Conservation (phyloP, 1,140 invertebrate species). For the Lethrus apterus region DNA sequence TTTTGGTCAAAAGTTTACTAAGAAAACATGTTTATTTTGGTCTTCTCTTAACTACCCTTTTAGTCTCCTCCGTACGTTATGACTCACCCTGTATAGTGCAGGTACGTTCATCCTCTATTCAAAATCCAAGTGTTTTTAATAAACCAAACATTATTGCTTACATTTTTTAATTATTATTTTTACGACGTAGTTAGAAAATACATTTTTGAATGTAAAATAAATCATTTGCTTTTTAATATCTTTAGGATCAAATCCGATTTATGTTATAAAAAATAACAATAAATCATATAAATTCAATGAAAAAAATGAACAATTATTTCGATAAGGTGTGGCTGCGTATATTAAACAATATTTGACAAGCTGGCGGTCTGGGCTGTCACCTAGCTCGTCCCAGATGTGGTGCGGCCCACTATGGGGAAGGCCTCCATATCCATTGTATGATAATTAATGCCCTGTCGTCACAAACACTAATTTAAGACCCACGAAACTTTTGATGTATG, state of each 20-base stretch:
- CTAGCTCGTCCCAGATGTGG: conserved; percentile 5
- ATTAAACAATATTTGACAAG: conserved; percentile 7
- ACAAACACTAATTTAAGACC: conserved; percentile 14
- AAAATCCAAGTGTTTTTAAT: too few relatives aligned
- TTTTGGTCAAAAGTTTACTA: too few relatives aligned
- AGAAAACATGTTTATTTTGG: too few relatives aligned
- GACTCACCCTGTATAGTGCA: too few relatives aligned
- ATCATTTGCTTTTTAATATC: neutral
- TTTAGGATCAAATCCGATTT: neutral
- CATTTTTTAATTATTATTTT: too few relatives aligned
- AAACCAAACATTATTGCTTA: too few relatives aligned
- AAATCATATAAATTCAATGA: neutral
- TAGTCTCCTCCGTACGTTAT: too few relatives aligned
- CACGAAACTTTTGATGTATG: conserved; percentile 9
- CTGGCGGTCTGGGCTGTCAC: conserved; percentile 9
- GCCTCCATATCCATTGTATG: conserved; percentile 13
- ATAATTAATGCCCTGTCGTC: conserved; percentile 15
- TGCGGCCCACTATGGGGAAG: conserved; percentile 11
- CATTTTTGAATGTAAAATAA: too few relatives aligned
- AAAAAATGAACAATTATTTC: conserved; percentile 1
- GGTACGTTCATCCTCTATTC: too few relatives aligned
- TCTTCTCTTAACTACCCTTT: too few relatives aligned
- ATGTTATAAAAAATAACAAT: neutral
- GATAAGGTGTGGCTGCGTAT: conserved; percentile 7
- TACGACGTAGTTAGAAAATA: too few relatives aligned